These are phyloP conservation scores for Xanthia togata DNA, from an alignment of 2,888 invertebrate genomes.

Conservation along the genomic window DNA sequence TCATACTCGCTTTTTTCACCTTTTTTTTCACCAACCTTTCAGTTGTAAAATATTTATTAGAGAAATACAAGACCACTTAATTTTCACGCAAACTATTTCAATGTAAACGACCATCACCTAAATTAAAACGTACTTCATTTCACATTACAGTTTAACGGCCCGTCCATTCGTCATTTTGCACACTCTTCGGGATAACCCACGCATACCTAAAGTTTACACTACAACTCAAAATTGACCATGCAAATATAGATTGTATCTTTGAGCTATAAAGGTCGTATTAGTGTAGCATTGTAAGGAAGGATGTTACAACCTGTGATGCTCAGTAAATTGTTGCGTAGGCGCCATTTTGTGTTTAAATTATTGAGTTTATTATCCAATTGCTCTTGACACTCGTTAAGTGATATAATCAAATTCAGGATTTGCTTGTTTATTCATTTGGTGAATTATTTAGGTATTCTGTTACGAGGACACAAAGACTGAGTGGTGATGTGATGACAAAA, in stretches of 20 bases:
- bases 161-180: conserved; percentile 48
- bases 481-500: too few species aligned
- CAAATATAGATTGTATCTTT: conserved; percentile 8
- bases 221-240: neutral
- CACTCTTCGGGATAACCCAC: conserved; percentile 50
- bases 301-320: conserved; percentile 45
- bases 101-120: conserved; percentile 57
- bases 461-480: neutral
- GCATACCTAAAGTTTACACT: conserved; percentile 20
- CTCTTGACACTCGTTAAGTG: conserved; percentile 67
- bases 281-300: conserved; percentile 25
- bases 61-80: conserved; percentile 16
- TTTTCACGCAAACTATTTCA: conserved; percentile 49
- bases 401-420: conserved; percentile 60
- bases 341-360: conserved; percentile 63
- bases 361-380: conserved; percentile 70
- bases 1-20: neutral
- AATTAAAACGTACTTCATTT: conserved; percentile 64
- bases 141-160: conserved; percentile 49
- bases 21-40: conserved; percentile 14
- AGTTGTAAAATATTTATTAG: conserved; percentile 29
- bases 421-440: conserved; percentile 33
- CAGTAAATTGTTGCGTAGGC: conserved; percentile 62
- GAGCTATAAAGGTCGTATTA: neutral
- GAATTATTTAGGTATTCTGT: conserved; percentile 17